phyloP scores from a whole-genome alignment of 2,888 invertebrate genomes.

The Drosophila greeni region DNA sequence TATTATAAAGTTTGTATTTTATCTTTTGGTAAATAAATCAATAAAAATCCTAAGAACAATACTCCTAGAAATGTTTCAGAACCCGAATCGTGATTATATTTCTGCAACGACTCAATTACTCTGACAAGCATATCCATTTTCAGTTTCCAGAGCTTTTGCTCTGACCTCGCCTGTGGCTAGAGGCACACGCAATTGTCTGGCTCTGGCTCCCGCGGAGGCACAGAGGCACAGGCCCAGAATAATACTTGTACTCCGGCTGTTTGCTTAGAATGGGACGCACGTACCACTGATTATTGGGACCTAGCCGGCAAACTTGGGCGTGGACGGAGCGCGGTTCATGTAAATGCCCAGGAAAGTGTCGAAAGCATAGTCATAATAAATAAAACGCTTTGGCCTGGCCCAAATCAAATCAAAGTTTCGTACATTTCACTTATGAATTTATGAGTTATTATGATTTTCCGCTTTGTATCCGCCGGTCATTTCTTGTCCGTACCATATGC shows the following conservation, averaged over 20 bases:
- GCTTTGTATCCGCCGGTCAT: constrained; percentile 29
- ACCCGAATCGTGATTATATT: neutral
- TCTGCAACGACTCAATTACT: neutral
- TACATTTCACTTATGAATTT: constrained; percentile 44
- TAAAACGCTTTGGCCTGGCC: constrained; percentile 29
- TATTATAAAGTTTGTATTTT: neutral
- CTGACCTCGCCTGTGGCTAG: constrained; percentile 8
- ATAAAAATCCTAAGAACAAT: no score
- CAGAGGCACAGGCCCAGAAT: constrained; percentile 18
- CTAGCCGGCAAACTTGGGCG: constrained; percentile 53
- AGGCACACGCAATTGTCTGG: constrained; percentile 12
- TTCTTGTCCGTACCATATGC: constrained; percentile 29
- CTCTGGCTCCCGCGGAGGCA: constrained; percentile 9
- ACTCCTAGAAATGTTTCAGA: no score
- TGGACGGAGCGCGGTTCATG: constrained; percentile 20
- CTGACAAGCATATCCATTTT: neutral
- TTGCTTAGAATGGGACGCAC: constrained; percentile 66
- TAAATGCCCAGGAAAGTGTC: constrained; percentile 44
- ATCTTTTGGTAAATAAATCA: neutral
- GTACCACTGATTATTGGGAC: constrained; percentile 66
- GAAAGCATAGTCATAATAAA: constrained; percentile 40
- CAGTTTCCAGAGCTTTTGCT: constrained; percentile 3
- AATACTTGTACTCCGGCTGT: constrained; percentile 29
- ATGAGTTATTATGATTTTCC: constrained; percentile 52
- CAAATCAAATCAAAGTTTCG: constrained; percentile 43